A percentile compares a stretch with the other conserved stretches of the same genome.
phyloP scores from a whole-genome alignment of 1,140 invertebrate species.

The Micrasema minimum region DNA sequence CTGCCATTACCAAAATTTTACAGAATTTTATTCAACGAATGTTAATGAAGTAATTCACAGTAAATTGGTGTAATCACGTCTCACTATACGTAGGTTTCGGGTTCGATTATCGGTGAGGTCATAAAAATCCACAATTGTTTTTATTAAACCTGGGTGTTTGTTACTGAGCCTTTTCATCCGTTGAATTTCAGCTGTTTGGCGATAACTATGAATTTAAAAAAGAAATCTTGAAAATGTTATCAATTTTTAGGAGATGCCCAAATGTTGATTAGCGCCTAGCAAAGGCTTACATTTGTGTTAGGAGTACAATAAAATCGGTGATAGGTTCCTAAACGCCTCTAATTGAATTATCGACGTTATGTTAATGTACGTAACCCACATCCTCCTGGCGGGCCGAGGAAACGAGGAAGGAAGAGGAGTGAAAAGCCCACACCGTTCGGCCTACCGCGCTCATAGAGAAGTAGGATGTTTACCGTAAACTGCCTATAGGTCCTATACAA shows the following conservation, averaged over 20 bases:
- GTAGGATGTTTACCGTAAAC: conserved; percentile 13
- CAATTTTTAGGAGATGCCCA: not conserved
- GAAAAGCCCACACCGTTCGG: conserved; percentile 5
- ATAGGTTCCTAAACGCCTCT: conserved; percentile 44
- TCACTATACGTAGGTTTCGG: no score
- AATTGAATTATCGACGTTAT: conserved; percentile 46
- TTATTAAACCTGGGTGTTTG: no score
- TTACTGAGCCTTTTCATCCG: no score
- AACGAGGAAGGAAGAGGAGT: conserved; percentile 16
- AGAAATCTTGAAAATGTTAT: not conserved
- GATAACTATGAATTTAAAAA: no score
- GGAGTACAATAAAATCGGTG: conserved; percentile 38
- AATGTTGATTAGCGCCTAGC: conserved; percentile 40
- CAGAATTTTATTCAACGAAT: no score
- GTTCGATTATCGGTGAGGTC: no score
- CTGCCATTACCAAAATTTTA: no score
- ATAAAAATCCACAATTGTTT: no score
- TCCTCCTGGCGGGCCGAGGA: conserved; percentile 11
- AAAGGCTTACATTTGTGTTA: conserved; percentile 25
- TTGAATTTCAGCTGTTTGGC: no score
- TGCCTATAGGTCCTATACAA: not conserved
- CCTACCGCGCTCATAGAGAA: conserved; percentile 30
- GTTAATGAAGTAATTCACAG: no score
- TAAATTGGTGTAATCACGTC: no score
- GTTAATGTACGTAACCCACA: conserved; percentile 45